Evolutionary conservation across 2,888 invertebrate species (phyloP).

Genomic region (Bruchidius siliquastri): DNA sequence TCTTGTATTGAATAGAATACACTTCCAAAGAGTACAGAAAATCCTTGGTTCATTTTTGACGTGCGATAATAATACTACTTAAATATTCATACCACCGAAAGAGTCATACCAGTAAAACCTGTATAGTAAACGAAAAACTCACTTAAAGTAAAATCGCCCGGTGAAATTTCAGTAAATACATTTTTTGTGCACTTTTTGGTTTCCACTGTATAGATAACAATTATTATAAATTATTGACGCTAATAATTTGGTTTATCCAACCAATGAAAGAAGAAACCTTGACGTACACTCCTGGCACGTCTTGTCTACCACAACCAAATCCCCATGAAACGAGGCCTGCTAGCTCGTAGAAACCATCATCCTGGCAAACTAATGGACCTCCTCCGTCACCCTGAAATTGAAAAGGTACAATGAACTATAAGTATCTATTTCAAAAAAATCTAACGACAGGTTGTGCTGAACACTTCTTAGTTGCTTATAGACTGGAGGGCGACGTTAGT

Average conservation of each 20-base stretch:
- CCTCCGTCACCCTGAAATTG: conserved; percentile 81
- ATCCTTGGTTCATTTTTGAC: too few species aligned
- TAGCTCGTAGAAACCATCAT: conserved; percentile 87
- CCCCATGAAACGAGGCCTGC: conserved; percentile 95
- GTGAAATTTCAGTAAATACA: conserved; percentile 20
- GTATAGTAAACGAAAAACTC: neutral
- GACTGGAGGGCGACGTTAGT: too few species aligned
- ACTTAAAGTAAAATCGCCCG: neutral
- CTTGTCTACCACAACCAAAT: conserved; percentile 86
- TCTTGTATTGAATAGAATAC: too few species aligned
- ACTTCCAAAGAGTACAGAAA: too few species aligned
- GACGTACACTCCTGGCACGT: conserved; percentile 96
- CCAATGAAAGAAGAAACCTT: conserved; percentile 93
- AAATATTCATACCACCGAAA: too few species aligned
- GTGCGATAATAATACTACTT: too few species aligned
- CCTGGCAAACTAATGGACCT: conserved; percentile 87
- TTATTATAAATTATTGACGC: conserved; percentile 80
- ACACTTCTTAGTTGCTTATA: too few species aligned
- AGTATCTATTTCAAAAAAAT: too few species aligned
- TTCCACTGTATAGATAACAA: conserved; percentile 17
- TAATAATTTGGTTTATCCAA: conserved; percentile 96
- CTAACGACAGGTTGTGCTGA: too few species aligned
- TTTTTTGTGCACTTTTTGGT: conserved; percentile 21
- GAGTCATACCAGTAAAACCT: neutral
- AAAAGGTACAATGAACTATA: conserved; percentile 2